Conservation (phyloP, 2,888 invertebrate genomes). For the Apomyelois bistriatella region DNA sequence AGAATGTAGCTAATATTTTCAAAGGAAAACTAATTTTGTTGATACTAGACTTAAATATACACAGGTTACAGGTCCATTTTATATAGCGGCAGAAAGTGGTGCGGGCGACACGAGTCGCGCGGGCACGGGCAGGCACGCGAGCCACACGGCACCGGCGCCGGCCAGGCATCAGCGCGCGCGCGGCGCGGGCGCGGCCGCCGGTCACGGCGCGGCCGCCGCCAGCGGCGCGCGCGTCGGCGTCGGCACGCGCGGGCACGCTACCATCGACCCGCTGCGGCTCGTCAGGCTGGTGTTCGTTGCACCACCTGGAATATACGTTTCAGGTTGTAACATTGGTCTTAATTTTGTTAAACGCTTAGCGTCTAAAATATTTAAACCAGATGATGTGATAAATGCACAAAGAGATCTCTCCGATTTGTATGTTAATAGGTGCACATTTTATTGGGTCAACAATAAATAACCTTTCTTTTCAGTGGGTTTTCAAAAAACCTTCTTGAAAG, state of each 20-base stretch:
- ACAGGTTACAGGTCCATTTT: too few species aligned
- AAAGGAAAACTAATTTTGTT: too few species aligned
- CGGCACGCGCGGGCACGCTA: constrained; percentile 84
- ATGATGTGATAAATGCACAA: too few species aligned
- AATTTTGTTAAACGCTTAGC: background rate
- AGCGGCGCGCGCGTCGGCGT: constrained; percentile 65
- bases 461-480: too few species aligned
- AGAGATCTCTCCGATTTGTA: too few species aligned
- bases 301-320: constrained; percentile 44
- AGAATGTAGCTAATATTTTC: too few species aligned
- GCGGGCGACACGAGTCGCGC: constrained; percentile 41
- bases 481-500: too few species aligned
- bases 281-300: constrained; percentile 54
- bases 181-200: constrained; percentile 54
- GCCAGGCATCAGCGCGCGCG: constrained; percentile 68
- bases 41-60: too few species aligned
- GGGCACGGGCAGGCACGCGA: constrained; percentile 63
- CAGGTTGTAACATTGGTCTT: background rate
- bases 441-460: too few species aligned
- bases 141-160: constrained; percentile 54
- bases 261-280: constrained; percentile 66
- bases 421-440: too few species aligned
- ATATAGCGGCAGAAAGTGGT: constrained; percentile 44
- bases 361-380: too few species aligned
- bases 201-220: constrained; percentile 75